Evolutionary conservation across 30 jellyfish, hydroid and myxozoan genomes (phyloP).

Genomic region (Hydra vulgaris): DNA sequence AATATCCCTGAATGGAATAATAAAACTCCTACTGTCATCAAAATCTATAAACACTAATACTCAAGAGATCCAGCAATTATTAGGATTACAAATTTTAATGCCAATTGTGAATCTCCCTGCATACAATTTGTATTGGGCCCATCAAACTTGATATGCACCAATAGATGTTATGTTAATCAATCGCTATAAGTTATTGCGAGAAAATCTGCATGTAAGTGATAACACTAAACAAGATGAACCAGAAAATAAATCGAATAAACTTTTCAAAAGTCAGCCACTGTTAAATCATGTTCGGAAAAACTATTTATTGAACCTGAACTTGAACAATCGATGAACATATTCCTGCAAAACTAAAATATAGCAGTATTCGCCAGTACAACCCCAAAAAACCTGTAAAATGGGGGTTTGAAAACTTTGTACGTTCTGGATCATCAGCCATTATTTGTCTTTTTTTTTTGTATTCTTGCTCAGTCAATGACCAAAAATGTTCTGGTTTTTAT

Average conservation of each 20-base stretch:
- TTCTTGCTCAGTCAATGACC: neutral
- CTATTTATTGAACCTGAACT: slow-evolving; percentile 42
- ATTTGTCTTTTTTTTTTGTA: slow-evolving; percentile 29
- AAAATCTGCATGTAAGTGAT: slow-evolving; percentile 17
- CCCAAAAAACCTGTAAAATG: slow-evolving; percentile 51
- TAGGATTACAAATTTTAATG: slow-evolving; percentile 24
- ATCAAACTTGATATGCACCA: neutral
- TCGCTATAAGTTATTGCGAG: slow-evolving; percentile 5
- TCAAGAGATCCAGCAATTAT: slow-evolving; percentile 4
- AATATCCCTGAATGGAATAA: no score
- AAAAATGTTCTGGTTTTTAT: neutral
- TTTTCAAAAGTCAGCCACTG: slow-evolving; percentile 35
- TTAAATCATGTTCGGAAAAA: slow-evolving; percentile 19
- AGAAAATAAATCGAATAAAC: slow-evolving; percentile 14
- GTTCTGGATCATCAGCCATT: slow-evolving; percentile 60
- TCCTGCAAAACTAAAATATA: slow-evolving; percentile 30
- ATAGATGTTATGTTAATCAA: slow-evolving; percentile 1
- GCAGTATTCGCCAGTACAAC: slow-evolving; percentile 43
- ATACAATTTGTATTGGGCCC: slow-evolving; percentile 1
- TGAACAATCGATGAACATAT: slow-evolving; percentile 37
- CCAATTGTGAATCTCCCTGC: slow-evolving; percentile 10
- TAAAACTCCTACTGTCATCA: no score
- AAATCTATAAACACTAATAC: neutral
- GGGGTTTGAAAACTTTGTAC: slow-evolving; percentile 48
- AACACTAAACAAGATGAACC: slow-evolving; percentile 5